phyloP scores from a whole-genome alignment of 2,797 vertebrate species.

The Botia kubotai region DNA sequence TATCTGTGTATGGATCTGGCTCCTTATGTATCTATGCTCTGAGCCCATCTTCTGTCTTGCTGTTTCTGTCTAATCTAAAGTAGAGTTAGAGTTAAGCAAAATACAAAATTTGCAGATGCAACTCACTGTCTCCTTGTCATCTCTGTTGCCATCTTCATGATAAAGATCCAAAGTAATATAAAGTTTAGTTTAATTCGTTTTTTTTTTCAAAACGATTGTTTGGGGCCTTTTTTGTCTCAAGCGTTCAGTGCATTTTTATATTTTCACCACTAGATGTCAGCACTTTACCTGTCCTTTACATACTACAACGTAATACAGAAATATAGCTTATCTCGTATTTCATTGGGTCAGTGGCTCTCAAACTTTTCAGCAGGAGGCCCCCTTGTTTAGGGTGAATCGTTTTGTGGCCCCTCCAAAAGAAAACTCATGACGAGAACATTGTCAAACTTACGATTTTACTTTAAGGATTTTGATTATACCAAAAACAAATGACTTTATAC shows the following conservation, averaged over 20 bases:
- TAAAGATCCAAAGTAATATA: background rate
- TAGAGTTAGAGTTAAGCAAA: slow-evolving; percentile 67
- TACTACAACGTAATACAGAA: no score
- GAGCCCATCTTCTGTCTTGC: slow-evolving; percentile 41
- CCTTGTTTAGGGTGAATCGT: no score
- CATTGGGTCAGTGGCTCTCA: no score
- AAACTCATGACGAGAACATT: no score
- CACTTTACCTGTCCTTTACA: background rate
- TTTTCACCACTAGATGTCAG: slow-evolving; percentile 43
- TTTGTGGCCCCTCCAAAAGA: no score
- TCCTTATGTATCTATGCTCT: slow-evolving; percentile 57
- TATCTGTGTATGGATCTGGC: slow-evolving; percentile 51
- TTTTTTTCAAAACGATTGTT: background rate
- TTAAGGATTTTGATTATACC: no score
- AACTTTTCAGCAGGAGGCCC: no score
- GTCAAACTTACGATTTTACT: no score
- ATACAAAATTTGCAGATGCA: slow-evolving; percentile 68
- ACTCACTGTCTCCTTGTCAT: slow-evolving; percentile 45
- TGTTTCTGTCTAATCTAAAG: slow-evolving; percentile 58
- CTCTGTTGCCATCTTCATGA: slow-evolving; percentile 3
- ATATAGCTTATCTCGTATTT: no score
- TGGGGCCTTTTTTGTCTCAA: background rate
- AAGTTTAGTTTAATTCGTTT: background rate
- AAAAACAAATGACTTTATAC: no score
- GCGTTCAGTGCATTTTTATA: background rate